A percentile compares a stretch with the other conserved stretches of the same genome.
These are phyloP conservation scores for Caenorhabditis parvicauda DNA, from an alignment of 2,888 invertebrate genomes.

Conservation along the genomic window DNA sequence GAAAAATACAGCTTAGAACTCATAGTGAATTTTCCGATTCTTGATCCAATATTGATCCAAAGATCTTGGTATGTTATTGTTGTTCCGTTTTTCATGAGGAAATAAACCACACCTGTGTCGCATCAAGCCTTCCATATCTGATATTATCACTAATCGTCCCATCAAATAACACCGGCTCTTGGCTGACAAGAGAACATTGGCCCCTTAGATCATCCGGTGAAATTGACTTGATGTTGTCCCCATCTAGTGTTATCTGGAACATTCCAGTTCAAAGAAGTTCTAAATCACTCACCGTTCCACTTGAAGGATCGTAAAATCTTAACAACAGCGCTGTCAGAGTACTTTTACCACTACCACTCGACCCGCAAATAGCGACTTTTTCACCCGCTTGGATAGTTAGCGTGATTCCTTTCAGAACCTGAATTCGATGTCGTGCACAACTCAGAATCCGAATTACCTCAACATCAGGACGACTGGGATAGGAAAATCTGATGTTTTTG, in stretches of 20 bases:
- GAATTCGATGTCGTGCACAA: neutral
- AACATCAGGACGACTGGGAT: slow-evolving; percentile 75
- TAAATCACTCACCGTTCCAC: slow-evolving; percentile 38
- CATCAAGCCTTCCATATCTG: slow-evolving; percentile 53
- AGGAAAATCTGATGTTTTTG: slow-evolving; percentile 76
- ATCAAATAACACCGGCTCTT: slow-evolving; percentile 63
- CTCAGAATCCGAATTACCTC: slow-evolving; percentile 32
- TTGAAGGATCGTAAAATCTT: slow-evolving; percentile 55
- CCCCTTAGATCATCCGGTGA: slow-evolving; percentile 62
- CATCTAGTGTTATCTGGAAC: slow-evolving; percentile 61
- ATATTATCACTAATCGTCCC: slow-evolving; percentile 61
- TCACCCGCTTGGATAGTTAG: slow-evolving; percentile 55
- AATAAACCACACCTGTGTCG: slow-evolving; percentile 42
- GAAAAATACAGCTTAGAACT: too few relatives aligned
- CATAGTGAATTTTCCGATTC: neutral
- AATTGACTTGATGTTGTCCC: slow-evolving; percentile 58
- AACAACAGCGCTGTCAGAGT: slow-evolving; percentile 57
- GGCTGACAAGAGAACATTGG: slow-evolving; percentile 64
- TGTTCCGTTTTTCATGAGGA: too few relatives aligned
- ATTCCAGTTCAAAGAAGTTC: neutral
- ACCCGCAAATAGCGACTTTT: slow-evolving; percentile 57
- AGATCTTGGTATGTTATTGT: too few relatives aligned
- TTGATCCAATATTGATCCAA: too few relatives aligned
- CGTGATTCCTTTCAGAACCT: slow-evolving; percentile 48
- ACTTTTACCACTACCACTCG: slow-evolving; percentile 59